phyloP scores from a whole-genome alignment of 2,888 invertebrate genomes.

The Epsilonema sp. region DNA sequence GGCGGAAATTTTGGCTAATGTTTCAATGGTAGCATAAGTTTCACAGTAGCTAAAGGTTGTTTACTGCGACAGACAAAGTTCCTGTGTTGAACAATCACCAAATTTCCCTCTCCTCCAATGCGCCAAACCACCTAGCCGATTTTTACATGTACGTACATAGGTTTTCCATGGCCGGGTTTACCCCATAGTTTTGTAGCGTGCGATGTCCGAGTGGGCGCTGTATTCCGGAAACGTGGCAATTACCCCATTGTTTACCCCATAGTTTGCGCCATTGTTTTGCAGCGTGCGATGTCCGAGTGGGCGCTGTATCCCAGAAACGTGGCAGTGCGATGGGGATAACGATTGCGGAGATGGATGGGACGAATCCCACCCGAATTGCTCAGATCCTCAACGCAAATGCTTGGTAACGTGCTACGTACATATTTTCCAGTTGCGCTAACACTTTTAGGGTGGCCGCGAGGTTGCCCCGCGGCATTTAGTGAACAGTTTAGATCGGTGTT shows the following conservation, averaged over 20 bases:
- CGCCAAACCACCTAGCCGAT: too few relatives aligned
- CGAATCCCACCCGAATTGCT: constrained; percentile 39
- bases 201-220: constrained; percentile 51
- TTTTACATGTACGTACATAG: too few relatives aligned
- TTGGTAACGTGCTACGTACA: constrained; percentile 25
- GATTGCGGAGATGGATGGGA: constrained; percentile 92
- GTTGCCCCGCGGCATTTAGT: too few relatives aligned
- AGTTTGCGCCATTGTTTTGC: too few relatives aligned
- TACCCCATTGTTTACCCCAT: too few relatives aligned
- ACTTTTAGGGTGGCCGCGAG: background rate
- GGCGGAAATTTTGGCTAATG: too few relatives aligned
- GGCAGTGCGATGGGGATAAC: constrained; percentile 90
- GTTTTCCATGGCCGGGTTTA: too few relatives aligned
- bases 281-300: constrained; percentile 38
- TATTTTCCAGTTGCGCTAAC: constrained; percentile 17
- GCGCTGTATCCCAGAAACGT: constrained; percentile 80
- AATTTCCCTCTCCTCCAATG: too few relatives aligned
- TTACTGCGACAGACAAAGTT: too few relatives aligned
- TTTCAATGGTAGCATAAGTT: background rate
- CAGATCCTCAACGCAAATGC: constrained; percentile 14
- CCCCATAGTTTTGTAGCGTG: constrained; percentile 16
- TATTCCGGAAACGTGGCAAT: constrained; percentile 81
- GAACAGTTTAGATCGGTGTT: too few relatives aligned
- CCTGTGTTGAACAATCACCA: too few relatives aligned
- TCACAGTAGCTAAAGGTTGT: too few relatives aligned